Evolutionary conservation across 2,797 vertebrate genomes (phyloP).

Genomic region (Kryptopterus vitreolus): DNA sequence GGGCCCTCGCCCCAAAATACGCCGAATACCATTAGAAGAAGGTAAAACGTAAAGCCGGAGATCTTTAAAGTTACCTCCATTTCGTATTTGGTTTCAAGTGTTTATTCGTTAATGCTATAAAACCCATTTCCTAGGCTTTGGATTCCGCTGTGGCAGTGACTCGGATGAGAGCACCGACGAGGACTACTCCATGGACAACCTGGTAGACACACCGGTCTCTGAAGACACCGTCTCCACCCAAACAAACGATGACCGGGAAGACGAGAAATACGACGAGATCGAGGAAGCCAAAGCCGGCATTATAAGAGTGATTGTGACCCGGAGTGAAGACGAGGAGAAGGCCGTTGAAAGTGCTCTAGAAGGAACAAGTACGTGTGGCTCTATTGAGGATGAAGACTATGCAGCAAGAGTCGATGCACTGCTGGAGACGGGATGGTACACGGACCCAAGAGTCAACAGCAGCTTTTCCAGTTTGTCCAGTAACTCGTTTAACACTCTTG

Average conservation of each 20-base stretch:
- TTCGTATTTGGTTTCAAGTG: neutral
- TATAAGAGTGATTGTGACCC: constrained; percentile 76
- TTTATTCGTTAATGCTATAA: constrained; percentile 25
- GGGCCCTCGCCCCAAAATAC: constrained; percentile 77
- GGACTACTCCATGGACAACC: constrained; percentile 78
- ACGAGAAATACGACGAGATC: constrained; percentile 67
- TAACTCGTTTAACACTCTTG: constrained; percentile 86
- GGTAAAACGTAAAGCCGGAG: constrained; percentile 76
- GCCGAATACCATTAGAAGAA: constrained; percentile 91
- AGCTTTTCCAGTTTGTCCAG: constrained; percentile 83
- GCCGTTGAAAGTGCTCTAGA: constrained; percentile 30
- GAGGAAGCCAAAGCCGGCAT: constrained; percentile 55
- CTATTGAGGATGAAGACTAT: constrained; percentile 48
- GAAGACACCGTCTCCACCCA: constrained; percentile 50
- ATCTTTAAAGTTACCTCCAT: neutral
- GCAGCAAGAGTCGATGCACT: constrained; percentile 65
- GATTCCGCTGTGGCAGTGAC: constrained; percentile 90
- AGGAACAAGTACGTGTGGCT: constrained; percentile 27
- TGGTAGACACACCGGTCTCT: constrained; percentile 65
- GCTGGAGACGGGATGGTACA: constrained; percentile 79
- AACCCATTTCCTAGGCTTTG: constrained; percentile 79
- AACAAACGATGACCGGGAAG: constrained; percentile 67
- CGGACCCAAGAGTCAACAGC: constrained; percentile 74
- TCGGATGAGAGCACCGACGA: constrained; percentile 88
- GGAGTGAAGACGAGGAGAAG: constrained; percentile 59